phyloP scores from a whole-genome alignment of 2,888 invertebrate species.

The Drosophila mercatorum region DNA sequence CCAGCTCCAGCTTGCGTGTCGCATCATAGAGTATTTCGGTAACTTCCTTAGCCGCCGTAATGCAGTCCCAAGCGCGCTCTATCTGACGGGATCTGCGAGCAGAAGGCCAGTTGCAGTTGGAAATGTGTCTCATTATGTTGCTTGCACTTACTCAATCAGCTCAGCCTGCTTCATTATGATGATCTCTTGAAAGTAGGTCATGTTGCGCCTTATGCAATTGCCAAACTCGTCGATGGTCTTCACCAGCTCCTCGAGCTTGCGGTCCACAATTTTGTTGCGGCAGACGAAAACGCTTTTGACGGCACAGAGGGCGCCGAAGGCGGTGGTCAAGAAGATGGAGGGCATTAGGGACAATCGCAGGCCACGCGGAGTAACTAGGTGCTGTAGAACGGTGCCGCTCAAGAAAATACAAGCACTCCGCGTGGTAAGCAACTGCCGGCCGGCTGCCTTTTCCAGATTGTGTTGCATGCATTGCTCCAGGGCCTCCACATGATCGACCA shows the following conservation, averaged over 20 bases:
- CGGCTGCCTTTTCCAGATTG: constrained; percentile 9
- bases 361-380: constrained; percentile 77
- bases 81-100: constrained; percentile 79
- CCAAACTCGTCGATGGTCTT: constrained; percentile 83
- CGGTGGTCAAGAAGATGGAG: constrained; percentile 71
- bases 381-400: constrained; percentile 76
- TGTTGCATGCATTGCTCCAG: constrained; percentile 79
- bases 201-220: constrained; percentile 82
- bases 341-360: constrained; percentile 76
- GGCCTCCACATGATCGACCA: constrained; percentile 84
- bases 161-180: constrained; percentile 82
- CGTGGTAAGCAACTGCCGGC: constrained; percentile 71
- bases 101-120: neutral
- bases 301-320: constrained; percentile 78
- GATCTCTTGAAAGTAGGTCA: constrained; percentile 84
- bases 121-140: no score
- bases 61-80: constrained; percentile 84
- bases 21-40: constrained; percentile 83
- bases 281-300: constrained; percentile 80
- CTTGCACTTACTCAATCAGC: constrained; percentile 77
- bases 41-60: constrained; percentile 83
- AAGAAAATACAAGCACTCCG: constrained; percentile 77
- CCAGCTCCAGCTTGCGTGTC: constrained; percentile 81
- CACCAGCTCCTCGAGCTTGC: constrained; percentile 80
- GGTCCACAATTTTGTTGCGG: constrained; percentile 82